These are phyloP conservation scores for Hyphantria cunea DNA, from an alignment of 1,140 invertebrate genomes.

Conservation along the genomic window DNA sequence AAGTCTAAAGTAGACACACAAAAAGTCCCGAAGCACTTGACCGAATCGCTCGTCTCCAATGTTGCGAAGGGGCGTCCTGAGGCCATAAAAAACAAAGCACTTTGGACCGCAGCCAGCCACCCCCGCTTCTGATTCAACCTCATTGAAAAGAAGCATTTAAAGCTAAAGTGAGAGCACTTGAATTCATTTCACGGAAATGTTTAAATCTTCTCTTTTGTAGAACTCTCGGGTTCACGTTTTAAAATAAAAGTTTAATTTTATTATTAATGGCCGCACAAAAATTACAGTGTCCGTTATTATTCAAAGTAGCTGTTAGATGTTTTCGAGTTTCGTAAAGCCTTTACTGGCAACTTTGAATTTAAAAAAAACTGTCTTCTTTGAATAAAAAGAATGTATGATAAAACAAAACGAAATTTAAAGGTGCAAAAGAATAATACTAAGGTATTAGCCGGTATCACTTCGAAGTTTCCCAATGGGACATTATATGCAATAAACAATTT, in stretches of 20 bases:
- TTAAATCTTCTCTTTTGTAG: constrained; percentile 25
- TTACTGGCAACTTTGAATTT: no score
- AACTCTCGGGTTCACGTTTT: constrained; percentile 20
- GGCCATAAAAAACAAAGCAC: constrained; percentile 70
- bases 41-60: constrained; percentile 46
- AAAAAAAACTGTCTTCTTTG: no score
- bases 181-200: constrained; percentile 46
- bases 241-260: constrained; percentile 28
- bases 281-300: constrained; percentile 18
- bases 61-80: constrained; percentile 45
- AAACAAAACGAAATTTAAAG: no score
- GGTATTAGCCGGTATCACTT: no score
- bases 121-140: constrained; percentile 53
- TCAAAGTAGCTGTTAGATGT: constrained; percentile 13
- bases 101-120: constrained; percentile 69
- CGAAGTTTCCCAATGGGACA: constrained; percentile 13
- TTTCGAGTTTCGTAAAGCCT: constrained; percentile 6
- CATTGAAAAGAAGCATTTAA: constrained; percentile 68
- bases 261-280: constrained; percentile 17
- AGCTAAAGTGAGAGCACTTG: constrained; percentile 56
- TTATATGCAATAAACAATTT: constrained; percentile 43
- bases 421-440: no score
- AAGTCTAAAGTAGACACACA: constrained; percentile 50
- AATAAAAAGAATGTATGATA: no score
- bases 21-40: constrained; percentile 61